phyloP scores from a whole-genome alignment of 2,888 invertebrate species.

The Macaria notata region DNA sequence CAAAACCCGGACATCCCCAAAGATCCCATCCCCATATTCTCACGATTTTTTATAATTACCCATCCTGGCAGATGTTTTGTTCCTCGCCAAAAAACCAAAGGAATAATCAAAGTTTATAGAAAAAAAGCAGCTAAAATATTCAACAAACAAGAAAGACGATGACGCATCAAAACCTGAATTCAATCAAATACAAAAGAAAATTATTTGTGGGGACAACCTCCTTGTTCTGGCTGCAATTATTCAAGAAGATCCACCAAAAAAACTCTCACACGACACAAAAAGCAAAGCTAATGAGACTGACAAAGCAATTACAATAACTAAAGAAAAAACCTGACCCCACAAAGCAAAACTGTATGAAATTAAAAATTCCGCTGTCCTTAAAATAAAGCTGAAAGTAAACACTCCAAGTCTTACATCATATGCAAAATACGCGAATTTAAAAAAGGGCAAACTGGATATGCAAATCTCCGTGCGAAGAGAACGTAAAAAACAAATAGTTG shows the following conservation, averaged over 20 bases:
- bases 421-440: constrained; percentile 69
- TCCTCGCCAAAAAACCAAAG: constrained; percentile 59
- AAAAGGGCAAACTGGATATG: constrained; percentile 74
- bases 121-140: constrained; percentile 67
- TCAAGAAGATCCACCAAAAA: constrained; percentile 54
- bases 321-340: constrained; percentile 74
- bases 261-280: constrained; percentile 60
- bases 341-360: constrained; percentile 57
- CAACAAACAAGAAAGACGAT: constrained; percentile 69
- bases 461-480: constrained; percentile 79
- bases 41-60: constrained; percentile 76
- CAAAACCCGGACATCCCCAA: constrained; percentile 53
- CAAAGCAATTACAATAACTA: constrained; percentile 58
- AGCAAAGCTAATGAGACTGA: constrained; percentile 69
- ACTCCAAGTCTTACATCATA: constrained; percentile 64
- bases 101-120: constrained; percentile 55
- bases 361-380: constrained; percentile 69
- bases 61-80: constrained; percentile 69
- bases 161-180: constrained; percentile 78
- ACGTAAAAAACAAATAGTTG: constrained; percentile 73
- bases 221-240: constrained; percentile 76
- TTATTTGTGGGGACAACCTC: constrained; percentile 66
- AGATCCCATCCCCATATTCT: constrained; percentile 63
- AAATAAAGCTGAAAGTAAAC: constrained; percentile 77
- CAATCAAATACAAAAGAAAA: constrained; percentile 76